These are phyloP conservation scores for Phyllotis vaccarum DNA, from an alignment of 2,797 vertebrate genomes.

Conservation along the genomic window DNA sequence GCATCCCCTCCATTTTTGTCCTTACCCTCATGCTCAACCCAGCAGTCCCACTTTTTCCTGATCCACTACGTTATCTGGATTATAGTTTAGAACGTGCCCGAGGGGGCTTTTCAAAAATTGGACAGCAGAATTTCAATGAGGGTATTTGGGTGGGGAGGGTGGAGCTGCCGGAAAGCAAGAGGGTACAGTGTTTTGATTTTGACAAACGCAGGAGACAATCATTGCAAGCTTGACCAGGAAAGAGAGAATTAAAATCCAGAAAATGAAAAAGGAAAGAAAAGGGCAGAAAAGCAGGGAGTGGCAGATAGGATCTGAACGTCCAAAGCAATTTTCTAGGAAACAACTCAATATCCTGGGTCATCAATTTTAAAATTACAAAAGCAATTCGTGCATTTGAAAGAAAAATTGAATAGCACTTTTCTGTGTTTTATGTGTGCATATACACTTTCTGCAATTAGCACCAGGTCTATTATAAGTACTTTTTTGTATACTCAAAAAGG, in stretches of 20 bases:
- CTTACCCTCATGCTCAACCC: background rate
- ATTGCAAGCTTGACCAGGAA: background rate
- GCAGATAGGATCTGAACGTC: conserved; percentile 28
- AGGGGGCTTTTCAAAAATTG: background rate
- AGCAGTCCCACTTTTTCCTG: background rate
- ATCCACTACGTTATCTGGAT: background rate
- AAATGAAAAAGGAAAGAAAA: background rate
- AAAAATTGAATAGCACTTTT: conserved; percentile 50
- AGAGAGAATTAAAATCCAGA: background rate
- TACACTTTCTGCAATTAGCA: background rate
- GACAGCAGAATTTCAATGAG: background rate
- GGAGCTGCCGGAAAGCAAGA: background rate
- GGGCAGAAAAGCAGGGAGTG: background rate
- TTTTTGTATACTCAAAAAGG: conserved; percentile 29
- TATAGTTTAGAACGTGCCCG: background rate
- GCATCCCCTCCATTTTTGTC: background rate
- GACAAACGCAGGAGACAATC: background rate
- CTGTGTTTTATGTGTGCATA: background rate
- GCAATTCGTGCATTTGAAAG: background rate
- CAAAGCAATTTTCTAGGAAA: conserved; percentile 58
- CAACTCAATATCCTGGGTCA: background rate
- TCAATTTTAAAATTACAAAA: conserved; percentile 32
- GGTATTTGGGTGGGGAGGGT: background rate
- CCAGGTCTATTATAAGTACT: background rate
- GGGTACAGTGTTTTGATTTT: background rate